Base-by-base conservation (phyloP, 2,888 invertebrate species). In the Stegophylla sp. region DNA sequence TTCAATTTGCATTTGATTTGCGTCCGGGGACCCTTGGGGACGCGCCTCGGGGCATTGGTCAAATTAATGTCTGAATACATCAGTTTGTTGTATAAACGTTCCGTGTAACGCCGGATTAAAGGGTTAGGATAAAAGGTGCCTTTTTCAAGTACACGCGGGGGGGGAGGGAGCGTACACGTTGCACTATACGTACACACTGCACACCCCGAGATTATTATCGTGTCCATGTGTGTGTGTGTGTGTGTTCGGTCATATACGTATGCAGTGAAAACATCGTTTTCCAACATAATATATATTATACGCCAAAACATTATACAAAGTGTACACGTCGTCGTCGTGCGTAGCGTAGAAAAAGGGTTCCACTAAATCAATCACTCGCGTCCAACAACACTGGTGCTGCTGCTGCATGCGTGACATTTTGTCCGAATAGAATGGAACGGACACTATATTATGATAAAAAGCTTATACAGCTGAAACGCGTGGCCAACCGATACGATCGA, bases 1-100 rank as follows among this genome's bases (percentile, higher is more conserved):
- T 79, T 79, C 77, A 79, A 79, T 79, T 79, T 79, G 77, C 77
- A 79, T 79, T 69, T 79, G 77, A 79, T 79, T 79, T 79, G 67
- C 63, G 77, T 64, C 13, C 69, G 43, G n/a, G n/a, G n/a, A 69
- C 77, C 77, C 48, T 69, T 28, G 17, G 69, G 77, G 77, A 69
- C 77, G 48, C 69, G 69, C 77, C 59, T 59, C 69, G 43, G 77
- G 77, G 34, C 69, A 69, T 79, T 67, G 77, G 77, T 79, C 77
- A 48, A 79, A 79, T 79, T 79, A 69, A 69, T 43, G 77, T 79
- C 75, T 67, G 77, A 61, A 79, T 61, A 79, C 69, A 61, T 69
- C 76, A 77, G 66, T 77, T 77, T 77, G 45, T 77, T 77, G 45
- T 45, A 45, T 43, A 53, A 51, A 77, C 56, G 67, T 67, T 26